Evolutionary conservation across 2,888 invertebrate species (phyloP), one percentile per base, ranked within the genome.

Genomic region (Ormyrus thymus): DNA sequence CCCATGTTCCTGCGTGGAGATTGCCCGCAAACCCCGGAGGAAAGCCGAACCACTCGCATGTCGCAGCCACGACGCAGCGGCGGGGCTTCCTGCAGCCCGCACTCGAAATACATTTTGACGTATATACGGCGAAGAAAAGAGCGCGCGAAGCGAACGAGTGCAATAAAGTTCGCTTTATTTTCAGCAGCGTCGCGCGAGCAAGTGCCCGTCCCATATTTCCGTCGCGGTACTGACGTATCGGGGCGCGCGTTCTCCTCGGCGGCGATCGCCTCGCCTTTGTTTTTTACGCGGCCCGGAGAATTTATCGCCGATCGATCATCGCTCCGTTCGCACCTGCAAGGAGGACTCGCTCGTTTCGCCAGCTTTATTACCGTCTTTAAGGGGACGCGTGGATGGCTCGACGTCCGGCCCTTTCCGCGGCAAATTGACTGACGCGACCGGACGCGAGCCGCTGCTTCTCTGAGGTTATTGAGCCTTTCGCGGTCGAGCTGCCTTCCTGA

Each of bases 141-240:
- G 29, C 29, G 29, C 29, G 29, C 29, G 29, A 8, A 80, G 74
- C 73, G 70, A 81, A 83, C 82, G 82, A 81, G 80, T 76, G 84
- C 85, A 85, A 86, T 85, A 86, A 86, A 86, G 84, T 84, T 86
- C 84, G 84, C 83, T 86, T 86, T 87, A 86, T 86, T 87, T 87
- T 86, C 86, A 86, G 29, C 29, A 29, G 85, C 84, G 84, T 79
- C 84, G 83, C 83, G 80, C 80, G 81, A 84, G 82, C 85, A 85
- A 86, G 84, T 83, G 83, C 83, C 84, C 83, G 82, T 81, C 82
- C 82, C 84, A 82, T 66, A 48, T 50, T 72, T 72, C 43, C 29
- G 83, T 81, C 81, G 81, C 82, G 85, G 84, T 86, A 86, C 85
- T 86, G 87, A 87, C 86, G 84, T 87, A 86, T 86, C 85, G 86